Evolutionary conservation across 2,888 invertebrate genomes (phyloP).

Genomic region (Molorchus minor): DNA sequence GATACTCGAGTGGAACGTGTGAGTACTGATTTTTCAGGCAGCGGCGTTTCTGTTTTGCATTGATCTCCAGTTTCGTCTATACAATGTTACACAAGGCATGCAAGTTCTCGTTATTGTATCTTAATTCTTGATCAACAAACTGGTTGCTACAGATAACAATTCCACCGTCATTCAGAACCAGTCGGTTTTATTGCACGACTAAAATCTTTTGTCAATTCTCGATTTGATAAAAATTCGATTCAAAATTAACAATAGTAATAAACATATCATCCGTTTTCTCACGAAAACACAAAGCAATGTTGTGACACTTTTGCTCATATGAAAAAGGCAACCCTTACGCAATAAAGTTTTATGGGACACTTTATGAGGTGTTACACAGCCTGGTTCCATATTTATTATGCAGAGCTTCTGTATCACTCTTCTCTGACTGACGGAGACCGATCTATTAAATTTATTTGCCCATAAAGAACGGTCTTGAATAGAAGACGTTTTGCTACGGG

Average conservation of each 20-base stretch:
- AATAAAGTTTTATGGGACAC: conserved; percentile 24
- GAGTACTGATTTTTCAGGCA: too few species aligned
- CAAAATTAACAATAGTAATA: conserved; percentile 22
- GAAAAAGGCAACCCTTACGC: conserved; percentile 24
- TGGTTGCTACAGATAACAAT: neutral
- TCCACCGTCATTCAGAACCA: neutral
- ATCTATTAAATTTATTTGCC: conserved; percentile 27
- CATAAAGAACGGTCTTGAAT: conserved; percentile 29
- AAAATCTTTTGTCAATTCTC: conserved; percentile 7
- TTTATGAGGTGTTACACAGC: conserved; percentile 19
- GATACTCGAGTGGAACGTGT: too few species aligned
- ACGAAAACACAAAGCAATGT: conserved; percentile 25
- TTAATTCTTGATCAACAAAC: neutral
- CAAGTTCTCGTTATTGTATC: too few species aligned
- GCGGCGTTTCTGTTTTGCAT: too few species aligned
- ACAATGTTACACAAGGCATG: too few species aligned
- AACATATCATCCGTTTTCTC: conserved; percentile 20
- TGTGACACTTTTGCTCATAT: conserved; percentile 22
- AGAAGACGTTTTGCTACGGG: conserved; percentile 9
- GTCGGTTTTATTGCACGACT: neutral
- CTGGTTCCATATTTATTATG: conserved; percentile 18
- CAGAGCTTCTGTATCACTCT: conserved; percentile 16
- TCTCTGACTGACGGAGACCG: conserved; percentile 21
- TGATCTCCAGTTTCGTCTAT: too few species aligned
- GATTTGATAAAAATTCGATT: conserved; percentile 9